Base-by-base conservation (phyloP, 2,888 invertebrate species). In the Lasioglossum malachurum region DNA sequence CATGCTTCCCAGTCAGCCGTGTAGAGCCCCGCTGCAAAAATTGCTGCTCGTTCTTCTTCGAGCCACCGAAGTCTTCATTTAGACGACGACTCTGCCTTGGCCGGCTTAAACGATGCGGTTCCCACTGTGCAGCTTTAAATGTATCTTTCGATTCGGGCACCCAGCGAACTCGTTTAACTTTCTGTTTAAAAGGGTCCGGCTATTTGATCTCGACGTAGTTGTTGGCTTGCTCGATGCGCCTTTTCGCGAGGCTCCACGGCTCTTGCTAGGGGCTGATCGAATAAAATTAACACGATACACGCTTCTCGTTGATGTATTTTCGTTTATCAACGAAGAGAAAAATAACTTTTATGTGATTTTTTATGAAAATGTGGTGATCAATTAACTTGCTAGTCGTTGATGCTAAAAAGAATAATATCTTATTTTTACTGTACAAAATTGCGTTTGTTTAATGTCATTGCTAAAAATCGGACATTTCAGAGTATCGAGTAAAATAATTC, bases 21-120 rank as follows among this genome's bases (percentile, higher is more conserved):
- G 67, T 67, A 67, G 67, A 23, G 67, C 8, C n/a, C 67, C 19
- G 35, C 31, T 67, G 35, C 67, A 67, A 67, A 67, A 67, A 67
- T 67, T 35, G 67, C 35, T 35, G 35, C 67, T 67, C 67, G 31
- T 67, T 67, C 67, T 67, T 67, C 64, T 64, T 64, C 64, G 64
- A 31, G 31, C 64, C 64, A 53, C 31, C 64, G 64, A 64, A 64
- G 64, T 64, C 31, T 64, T 64, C 64, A 64, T 64, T 64, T 64
- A 16, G 64, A 27, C 27, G 64, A 14, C 27, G 31, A 16, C 64
- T 16, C 64, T 16, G 23, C 23, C 2, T 8, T 0, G 49, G 49
- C 60, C 1, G 60, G 60, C 16, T 64, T 64, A 64, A 64, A 64
- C 64, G 31, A 31, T 31, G 64, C 64, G 2, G 31, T 31, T 16